Conservation (phyloP, 2,797 vertebrate species). For the Pteropus rufus region DNA sequence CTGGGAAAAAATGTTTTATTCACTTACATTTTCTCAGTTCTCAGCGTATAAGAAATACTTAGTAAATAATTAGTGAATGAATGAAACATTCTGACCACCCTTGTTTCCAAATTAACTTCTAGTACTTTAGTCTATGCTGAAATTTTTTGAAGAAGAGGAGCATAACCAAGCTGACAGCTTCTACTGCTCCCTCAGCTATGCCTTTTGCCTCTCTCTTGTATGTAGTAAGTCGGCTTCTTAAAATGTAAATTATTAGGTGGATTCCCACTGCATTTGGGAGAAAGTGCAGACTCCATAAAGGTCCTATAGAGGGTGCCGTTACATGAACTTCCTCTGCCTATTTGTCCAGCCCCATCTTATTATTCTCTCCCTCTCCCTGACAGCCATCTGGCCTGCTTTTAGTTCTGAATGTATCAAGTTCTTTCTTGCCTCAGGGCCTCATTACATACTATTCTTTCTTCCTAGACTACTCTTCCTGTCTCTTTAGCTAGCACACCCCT, state of each 20-base stretch:
- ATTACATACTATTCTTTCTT: neutral
- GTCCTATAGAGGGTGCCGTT: no score
- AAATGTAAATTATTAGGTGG: neutral
- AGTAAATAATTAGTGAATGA: neutral
- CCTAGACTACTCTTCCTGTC: neutral
- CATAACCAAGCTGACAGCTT: neutral
- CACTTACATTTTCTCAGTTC: neutral
- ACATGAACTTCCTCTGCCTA: rapidly evolving
- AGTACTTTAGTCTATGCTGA: neutral
- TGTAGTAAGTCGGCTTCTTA: neutral
- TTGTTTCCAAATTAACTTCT: neutral
- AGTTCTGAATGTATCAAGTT: neutral
- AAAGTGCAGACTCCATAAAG: neutral
- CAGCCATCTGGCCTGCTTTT: neutral
- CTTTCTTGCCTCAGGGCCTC: neutral
- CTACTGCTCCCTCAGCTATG: neutral
- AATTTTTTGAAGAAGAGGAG: neutral
- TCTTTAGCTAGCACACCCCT: neutral
- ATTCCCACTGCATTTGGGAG: neutral
- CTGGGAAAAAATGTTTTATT: neutral
- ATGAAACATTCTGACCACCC: neutral
- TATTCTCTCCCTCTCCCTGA: neutral
- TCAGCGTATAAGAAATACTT: neutral
- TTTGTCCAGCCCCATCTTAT: neutral
- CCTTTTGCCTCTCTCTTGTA: neutral